A percentile compares a stretch with the other conserved stretches of the same genome.
Evolutionary conservation across 2,888 invertebrate genomes (phyloP).

Genomic region (Drosophila pegasa): DNA sequence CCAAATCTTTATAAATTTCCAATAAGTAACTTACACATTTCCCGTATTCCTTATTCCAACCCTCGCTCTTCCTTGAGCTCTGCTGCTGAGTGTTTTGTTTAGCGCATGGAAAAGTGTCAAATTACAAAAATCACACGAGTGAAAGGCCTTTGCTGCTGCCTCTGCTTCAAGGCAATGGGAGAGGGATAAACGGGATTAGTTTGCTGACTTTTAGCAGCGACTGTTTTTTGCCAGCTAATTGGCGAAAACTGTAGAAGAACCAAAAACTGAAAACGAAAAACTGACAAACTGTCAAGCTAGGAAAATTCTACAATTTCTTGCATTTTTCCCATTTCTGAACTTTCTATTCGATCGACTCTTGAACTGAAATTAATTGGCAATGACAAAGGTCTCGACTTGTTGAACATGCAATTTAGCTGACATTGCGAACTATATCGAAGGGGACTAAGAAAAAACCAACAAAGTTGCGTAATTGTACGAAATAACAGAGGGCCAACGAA

Average conservation of each 20-base stretch:
- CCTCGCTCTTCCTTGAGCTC: slow-evolving; percentile 34
- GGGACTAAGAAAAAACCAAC: background rate
- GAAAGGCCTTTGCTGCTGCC: background rate
- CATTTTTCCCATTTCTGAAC: background rate
- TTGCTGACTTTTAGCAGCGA: slow-evolving; percentile 25
- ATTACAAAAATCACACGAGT: slow-evolving; percentile 71
- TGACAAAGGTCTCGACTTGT: slow-evolving; percentile 74
- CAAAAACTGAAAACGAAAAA: slow-evolving; percentile 62
- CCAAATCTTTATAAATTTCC: too few relatives aligned
- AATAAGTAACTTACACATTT: background rate
- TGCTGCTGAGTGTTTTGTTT: slow-evolving; percentile 52
- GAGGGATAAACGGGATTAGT: slow-evolving; percentile 71
- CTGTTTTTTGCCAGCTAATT: slow-evolving; percentile 52
- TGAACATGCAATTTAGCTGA: slow-evolving; percentile 37
- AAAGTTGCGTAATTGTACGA: slow-evolving; percentile 40
- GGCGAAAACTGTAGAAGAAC: slow-evolving; percentile 37
- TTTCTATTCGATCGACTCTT: slow-evolving; percentile 14
- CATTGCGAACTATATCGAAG: slow-evolving; percentile 24
- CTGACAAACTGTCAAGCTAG: slow-evolving; percentile 63
- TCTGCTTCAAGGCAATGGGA: background rate
- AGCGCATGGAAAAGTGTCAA: slow-evolving; percentile 74
- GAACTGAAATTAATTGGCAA: slow-evolving; percentile 66
- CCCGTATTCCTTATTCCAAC: slow-evolving; percentile 13
- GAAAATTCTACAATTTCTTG: background rate
- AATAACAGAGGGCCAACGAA: slow-evolving; percentile 36